These are phyloP conservation scores for Eilema griseolum DNA, from an alignment of 2,888 invertebrate species.

Conservation along the genomic window DNA sequence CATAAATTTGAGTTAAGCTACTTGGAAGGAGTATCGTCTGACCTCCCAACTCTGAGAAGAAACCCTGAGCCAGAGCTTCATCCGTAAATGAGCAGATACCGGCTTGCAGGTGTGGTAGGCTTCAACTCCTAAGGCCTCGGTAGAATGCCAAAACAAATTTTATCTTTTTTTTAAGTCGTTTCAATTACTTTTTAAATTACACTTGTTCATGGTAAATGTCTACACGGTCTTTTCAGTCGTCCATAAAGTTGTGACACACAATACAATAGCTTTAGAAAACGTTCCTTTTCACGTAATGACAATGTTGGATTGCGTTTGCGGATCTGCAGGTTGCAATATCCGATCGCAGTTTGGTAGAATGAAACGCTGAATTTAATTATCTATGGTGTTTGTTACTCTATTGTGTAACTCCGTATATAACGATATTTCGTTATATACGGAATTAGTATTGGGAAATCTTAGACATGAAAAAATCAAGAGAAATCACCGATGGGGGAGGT, in stretches of 20 bases:
- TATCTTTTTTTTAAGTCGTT: too few species aligned
- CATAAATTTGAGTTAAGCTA: too few species aligned
- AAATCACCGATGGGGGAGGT: neutral
- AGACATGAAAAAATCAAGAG: neutral
- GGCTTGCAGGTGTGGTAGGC: too few species aligned
- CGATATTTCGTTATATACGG: neutral
- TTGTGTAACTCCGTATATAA: too few species aligned
- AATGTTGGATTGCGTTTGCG: constrained; percentile 30
- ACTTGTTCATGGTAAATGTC: neutral
- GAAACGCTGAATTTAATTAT: constrained; percentile 2
- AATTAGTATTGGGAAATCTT: constrained; percentile 7
- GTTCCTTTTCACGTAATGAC: constrained; percentile 42
- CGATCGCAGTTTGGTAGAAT: constrained; percentile 26
- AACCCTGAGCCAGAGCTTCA: too few species aligned
- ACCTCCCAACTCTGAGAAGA: too few species aligned
- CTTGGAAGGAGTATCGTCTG: too few species aligned
- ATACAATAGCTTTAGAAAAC: constrained; percentile 41
- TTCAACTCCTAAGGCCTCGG: too few species aligned
- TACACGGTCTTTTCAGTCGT: neutral
- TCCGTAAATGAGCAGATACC: too few species aligned
- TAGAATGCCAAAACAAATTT: too few species aligned
- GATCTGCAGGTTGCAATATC: constrained; percentile 40
- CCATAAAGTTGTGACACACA: neutral
- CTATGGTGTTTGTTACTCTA: neutral
- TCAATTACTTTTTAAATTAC: neutral